Evolutionary conservation across 2,113 vertebrate species (phyloP).

Genomic region (Spilogale gracilis): DNA sequence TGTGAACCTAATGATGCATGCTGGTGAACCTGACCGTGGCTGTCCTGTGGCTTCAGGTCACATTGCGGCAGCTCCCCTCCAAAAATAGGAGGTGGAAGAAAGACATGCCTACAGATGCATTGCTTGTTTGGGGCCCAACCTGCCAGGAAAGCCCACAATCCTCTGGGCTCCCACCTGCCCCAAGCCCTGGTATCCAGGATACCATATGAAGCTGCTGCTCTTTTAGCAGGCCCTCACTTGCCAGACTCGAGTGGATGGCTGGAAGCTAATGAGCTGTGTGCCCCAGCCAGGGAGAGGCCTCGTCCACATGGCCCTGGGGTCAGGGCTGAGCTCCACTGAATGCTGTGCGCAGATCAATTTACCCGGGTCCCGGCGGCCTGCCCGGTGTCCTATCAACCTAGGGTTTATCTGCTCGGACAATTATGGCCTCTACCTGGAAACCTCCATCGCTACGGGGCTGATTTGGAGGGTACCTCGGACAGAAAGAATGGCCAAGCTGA

Average conservation of each 20-base stretch:
- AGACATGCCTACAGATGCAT: not conserved
- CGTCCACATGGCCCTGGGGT: slow-evolving; percentile 71
- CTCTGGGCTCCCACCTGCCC: slow-evolving; percentile 87
- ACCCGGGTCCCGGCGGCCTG: slow-evolving; percentile 55
- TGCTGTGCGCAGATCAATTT: slow-evolving; percentile 73
- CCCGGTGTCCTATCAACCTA: slow-evolving; percentile 17
- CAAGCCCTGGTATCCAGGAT: slow-evolving; percentile 90
- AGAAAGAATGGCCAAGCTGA: not conserved
- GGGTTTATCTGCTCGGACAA: slow-evolving; percentile 67
- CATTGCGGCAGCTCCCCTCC: slow-evolving; percentile 65
- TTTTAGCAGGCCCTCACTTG: slow-evolving; percentile 86
- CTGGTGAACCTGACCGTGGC: not conserved
- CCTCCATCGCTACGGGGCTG: not conserved
- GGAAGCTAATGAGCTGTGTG: slow-evolving; percentile 87
- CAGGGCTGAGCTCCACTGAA: slow-evolving; percentile 62
- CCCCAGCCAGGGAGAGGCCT: slow-evolving; percentile 80
- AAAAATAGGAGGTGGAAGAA: slow-evolving; percentile 70
- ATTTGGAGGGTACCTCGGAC: slow-evolving; percentile 50
- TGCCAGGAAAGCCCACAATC: slow-evolving; percentile 86
- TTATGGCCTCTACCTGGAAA: slow-evolving; percentile 69
- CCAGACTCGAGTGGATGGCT: slow-evolving; percentile 82
- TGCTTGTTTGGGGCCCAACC: slow-evolving; percentile 83
- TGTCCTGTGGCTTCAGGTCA: slow-evolving; percentile 57
- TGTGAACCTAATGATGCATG: slow-evolving; percentile 52
- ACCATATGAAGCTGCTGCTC: slow-evolving; percentile 90